Percentiles rank a stretch among this genome's conserved stretches.
These are phyloP conservation scores for Limnephilus auricula DNA, from an alignment of 2,888 invertebrate genomes.

Conservation along the genomic window DNA sequence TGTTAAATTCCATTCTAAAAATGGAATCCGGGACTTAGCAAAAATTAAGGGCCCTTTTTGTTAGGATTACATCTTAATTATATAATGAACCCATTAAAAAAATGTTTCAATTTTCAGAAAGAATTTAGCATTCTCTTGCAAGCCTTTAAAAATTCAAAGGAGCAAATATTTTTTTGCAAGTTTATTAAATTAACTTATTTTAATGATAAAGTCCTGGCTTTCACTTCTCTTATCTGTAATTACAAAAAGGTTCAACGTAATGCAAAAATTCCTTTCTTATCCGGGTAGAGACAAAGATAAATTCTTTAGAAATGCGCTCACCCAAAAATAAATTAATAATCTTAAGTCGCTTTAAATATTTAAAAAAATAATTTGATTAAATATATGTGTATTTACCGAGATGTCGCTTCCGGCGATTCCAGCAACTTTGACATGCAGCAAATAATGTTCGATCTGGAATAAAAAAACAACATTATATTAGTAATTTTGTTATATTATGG, in stretches of 20 bases:
- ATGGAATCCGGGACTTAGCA: background rate
- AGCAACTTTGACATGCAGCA: constrained; percentile 50
- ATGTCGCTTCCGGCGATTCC: constrained; percentile 49
- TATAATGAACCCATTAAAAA: background rate
- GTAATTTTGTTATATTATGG: background rate
- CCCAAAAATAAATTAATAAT: background rate
- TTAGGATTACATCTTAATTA: background rate
- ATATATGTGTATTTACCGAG: constrained; percentile 49
- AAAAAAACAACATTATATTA: background rate
- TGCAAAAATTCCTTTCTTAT: background rate
- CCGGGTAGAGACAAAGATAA: background rate
- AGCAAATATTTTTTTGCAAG: background rate
- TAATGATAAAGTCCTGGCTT: background rate
- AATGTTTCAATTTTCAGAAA: background rate
- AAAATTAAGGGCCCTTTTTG: background rate
- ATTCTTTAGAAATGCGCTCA: background rate
- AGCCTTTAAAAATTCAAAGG: background rate
- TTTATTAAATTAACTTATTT: background rate
- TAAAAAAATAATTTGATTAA: no score
- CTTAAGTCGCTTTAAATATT: background rate
- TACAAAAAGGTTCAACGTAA: background rate
- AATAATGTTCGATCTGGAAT: constrained; percentile 36
- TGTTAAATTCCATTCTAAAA: constrained; percentile 23
- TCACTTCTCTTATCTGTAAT: background rate
- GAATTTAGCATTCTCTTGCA: background rate